These are phyloP conservation scores for Microplitis demolitor DNA, from an alignment of 1,140 invertebrate species.

Conservation along the genomic window DNA sequence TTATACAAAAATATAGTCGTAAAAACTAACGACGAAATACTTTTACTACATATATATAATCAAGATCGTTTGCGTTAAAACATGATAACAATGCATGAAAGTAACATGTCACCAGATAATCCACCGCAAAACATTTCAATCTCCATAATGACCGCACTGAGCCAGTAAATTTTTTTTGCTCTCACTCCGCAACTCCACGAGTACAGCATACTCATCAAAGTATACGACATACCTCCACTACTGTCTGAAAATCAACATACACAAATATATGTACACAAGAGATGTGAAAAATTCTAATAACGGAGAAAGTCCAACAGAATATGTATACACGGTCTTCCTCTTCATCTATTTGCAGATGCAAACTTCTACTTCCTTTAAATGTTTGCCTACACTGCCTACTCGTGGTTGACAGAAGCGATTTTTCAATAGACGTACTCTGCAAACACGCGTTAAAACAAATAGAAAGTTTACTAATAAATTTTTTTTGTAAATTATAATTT, in stretches of 20 bases:
- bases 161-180: neutral
- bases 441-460: too few species aligned
- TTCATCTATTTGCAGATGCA: neutral
- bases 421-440: neutral
- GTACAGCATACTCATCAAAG: neutral
- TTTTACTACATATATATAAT: neutral
- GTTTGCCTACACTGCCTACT: neutral
- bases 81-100: neutral
- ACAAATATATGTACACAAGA: neutral
- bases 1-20: neutral
- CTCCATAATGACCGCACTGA: constrained; percentile 25
- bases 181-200: neutral
- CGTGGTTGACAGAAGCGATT: neutral
- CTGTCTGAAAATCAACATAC: neutral
- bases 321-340: neutral
- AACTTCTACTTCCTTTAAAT: neutral
- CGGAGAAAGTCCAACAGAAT: constrained; percentile 9
- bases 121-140: constrained; percentile 12
- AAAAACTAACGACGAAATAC: neutral
- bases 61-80: neutral
- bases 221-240: neutral
- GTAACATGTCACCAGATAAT: neutral
- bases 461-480: too few species aligned
- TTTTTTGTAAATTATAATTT: too few species aligned
- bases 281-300: neutral